Conservation (phyloP, 1,140 invertebrate genomes). For the Sarcophaga bullata region DNA sequence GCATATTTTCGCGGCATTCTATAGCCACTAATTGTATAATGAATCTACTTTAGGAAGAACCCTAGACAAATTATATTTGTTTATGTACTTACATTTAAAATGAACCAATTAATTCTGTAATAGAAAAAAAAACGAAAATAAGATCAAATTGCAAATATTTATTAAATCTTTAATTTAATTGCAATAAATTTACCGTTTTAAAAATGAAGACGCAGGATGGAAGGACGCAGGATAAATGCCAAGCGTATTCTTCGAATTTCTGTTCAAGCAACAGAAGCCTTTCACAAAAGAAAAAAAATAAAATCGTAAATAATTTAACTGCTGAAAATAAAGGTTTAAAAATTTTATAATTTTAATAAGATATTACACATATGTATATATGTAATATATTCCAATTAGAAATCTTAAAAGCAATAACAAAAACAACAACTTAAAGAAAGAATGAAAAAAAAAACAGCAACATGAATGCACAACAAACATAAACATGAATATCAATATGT, state of each 20-base stretch:
- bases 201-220: background rate
- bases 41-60: too few relatives aligned
- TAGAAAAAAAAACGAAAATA: background rate
- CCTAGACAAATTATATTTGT: too few relatives aligned
- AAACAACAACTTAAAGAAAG: too few relatives aligned
- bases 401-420: background rate
- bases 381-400: constrained; percentile 20
- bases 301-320: background rate
- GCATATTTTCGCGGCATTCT: too few relatives aligned
- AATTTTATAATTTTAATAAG: background rate
- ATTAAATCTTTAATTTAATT: too few relatives aligned
- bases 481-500: background rate
- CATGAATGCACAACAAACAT: background rate
- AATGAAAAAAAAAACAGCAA: background rate
- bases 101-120: background rate
- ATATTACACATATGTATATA: background rate
- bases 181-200: background rate
- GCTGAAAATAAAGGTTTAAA: background rate
- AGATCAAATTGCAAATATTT: background rate
- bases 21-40: too few relatives aligned
- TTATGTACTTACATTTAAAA: background rate
- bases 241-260: background rate
- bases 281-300: background rate
- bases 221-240: background rate
- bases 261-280: background rate